A percentile compares a stretch with the other conserved stretches of the same genome.
Conservation (phyloP, 2,797 vertebrate genomes). For the Hypotaenidia okinawae region DNA sequence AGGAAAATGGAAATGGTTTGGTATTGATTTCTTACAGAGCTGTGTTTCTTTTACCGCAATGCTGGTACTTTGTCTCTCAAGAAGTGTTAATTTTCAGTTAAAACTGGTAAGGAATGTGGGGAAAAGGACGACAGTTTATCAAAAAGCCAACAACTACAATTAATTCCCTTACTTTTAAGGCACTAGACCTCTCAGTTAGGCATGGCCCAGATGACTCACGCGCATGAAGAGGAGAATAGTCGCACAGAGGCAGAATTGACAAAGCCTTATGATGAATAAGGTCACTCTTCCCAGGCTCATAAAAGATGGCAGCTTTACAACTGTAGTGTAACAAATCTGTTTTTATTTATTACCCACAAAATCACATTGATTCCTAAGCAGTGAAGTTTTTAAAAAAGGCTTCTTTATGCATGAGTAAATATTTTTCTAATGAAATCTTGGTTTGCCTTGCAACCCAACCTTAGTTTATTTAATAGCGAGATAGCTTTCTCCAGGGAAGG, state of each 20-base stretch:
- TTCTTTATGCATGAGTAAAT: conserved; percentile 19
- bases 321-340: background rate
- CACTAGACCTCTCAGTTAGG: background rate
- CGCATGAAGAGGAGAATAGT: background rate
- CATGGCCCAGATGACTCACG: background rate
- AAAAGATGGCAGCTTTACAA: conserved; percentile 46
- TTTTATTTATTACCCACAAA: conserved; percentile 45
- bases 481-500: conserved; percentile 35
- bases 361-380: background rate
- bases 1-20: background rate
- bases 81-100: background rate
- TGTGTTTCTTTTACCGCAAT: background rate
- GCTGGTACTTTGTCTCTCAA: background rate
- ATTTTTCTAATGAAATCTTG: conserved; percentile 32
- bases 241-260: background rate
- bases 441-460: conserved; percentile 31
- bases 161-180: background rate
- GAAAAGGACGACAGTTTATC: background rate
- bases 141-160: conserved; percentile 12
- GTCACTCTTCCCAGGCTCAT: conserved; percentile 32
- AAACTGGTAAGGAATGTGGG: background rate
- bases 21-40: background rate
- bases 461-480: conserved; percentile 30
- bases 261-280: background rate
- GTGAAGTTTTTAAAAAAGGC: background rate